Percentiles rank a stretch among this genome's conserved stretches.
phyloP scores from a whole-genome alignment of 2,888 invertebrate genomes.

The Polia nebulosa region DNA sequence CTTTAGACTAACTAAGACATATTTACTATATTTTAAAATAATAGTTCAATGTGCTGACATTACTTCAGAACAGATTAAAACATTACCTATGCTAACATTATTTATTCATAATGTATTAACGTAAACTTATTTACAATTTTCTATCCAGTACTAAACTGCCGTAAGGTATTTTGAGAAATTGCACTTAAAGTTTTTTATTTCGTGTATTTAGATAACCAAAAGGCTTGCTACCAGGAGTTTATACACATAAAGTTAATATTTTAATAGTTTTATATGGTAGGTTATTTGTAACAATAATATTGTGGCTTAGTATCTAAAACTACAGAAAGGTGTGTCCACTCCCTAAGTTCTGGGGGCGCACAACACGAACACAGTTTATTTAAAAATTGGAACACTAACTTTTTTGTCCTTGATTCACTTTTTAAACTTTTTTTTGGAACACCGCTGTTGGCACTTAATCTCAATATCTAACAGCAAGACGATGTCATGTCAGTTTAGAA shows the following conservation, averaged over 20 bases:
- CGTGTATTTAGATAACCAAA: constrained; percentile 39
- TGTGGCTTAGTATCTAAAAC: constrained; percentile 38
- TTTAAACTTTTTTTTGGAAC: constrained; percentile 31
- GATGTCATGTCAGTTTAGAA: background rate
- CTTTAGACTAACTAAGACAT: constrained; percentile 21
- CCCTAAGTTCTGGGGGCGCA: constrained; percentile 33
- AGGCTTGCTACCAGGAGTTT: constrained; percentile 35
- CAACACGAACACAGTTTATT: constrained; percentile 41
- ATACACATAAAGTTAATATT: constrained; percentile 31
- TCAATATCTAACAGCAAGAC: background rate
- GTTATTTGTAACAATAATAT: constrained; percentile 27
- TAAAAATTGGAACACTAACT: constrained; percentile 47
- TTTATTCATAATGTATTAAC: constrained; percentile 20
- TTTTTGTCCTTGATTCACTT: constrained; percentile 51
- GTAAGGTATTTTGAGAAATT: constrained; percentile 66
- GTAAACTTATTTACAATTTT: constrained; percentile 60
- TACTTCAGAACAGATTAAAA: constrained; percentile 38
- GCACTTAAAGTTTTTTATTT: constrained; percentile 66
- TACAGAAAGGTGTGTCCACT: constrained; percentile 43
- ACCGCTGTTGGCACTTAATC: constrained; percentile 31
- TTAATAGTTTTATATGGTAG: constrained; percentile 29
- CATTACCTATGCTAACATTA: constrained; percentile 29
- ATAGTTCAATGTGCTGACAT: constrained; percentile 13
- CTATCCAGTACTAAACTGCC: constrained; percentile 44
- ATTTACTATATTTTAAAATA: constrained; percentile 23